Base-by-base conservation (phyloP, 1,140 invertebrate species). In the Palaemon carinicauda region DNA sequence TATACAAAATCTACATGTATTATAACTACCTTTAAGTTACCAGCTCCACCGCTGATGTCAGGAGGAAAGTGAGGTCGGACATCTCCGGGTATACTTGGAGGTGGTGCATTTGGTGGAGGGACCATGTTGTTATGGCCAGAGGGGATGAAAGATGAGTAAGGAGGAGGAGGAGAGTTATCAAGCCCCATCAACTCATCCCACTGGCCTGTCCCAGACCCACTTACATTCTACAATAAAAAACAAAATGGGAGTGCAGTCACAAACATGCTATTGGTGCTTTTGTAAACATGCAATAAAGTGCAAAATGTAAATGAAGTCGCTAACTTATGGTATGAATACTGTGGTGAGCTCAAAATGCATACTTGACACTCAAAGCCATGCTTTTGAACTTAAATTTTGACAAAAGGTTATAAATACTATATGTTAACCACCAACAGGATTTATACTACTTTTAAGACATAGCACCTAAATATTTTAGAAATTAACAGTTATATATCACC, bases 61-160 rank as follows among this genome's bases (percentile, higher is more conserved):
- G 94, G 92, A 91, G 95, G 96, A 5, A 94, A 93, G 56, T 95
- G 92, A 19, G 95, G 95, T 87, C 95, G 93, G 21, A 95, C 92
- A 69, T 92, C 90, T 14, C 89, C 87, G 17, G 90, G 90, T 33
- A 87, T 51, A 74, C 83, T 80, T 53, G 88, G 75, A 53, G 82
- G 82, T 19, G 85, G 84, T 29, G 86, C 82, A 65, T 82, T 82
- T 33, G 88, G 88, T 51, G 15, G 33, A 41, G 74, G 54, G 52
- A 15, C 75, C 24, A 79, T 21, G 60, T 80, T 50, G 50, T 56
- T 69, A 52, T 86, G 84, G 60, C 84, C 84, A 54, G 74, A 69
- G 10, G 80, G 79, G 19, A 73, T 69, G 82, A 83, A 80, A 60
- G 88, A 89, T 24, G 88, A 80, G 41, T 89, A 87, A 21, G 74